Base-by-base conservation (phyloP, 2,797 vertebrate species). In the Trachurus trachurus region DNA sequence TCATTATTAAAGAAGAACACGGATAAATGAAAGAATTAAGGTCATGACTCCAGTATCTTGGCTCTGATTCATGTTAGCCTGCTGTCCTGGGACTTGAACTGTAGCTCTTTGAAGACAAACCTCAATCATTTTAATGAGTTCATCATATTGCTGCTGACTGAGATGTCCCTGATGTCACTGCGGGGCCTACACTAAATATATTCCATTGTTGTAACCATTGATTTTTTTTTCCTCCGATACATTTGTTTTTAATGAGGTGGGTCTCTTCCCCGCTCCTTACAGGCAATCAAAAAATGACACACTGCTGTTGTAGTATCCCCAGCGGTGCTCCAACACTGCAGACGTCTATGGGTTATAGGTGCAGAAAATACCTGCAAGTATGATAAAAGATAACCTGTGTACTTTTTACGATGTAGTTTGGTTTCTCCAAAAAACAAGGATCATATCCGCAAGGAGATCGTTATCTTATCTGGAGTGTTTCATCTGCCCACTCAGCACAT, bases 101-200 rank as follows among this genome's bases (percentile, higher is more conserved):
- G 87, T 76, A 49, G 77, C 76, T 83, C 88, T 88, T 91, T 89
- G 86, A 90, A 90, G 89, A 88, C 82, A 82, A 71, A 69, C 90
- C 84, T 94, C 89, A 92, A 91, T 93, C 91, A 93, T 86, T 87
- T 90, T 92, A 93, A 94, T 91, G 89, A 92, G 79, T 88, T 88
- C 86, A 89, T 88, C 87, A 82, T 86, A 83, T 84, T 58, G 64
- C 79, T 74, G 78, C 83, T 88, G 87, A 89, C 87, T 64, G 83
- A 90, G 80, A 90, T 72, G 76, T 86, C 83, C 86, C 83, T 78
- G 80, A 86, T 90, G 88, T 88, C 88, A 91, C 83, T 87, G 64
- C 71, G 40, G 66, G 72, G 83, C 87, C 86, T 76, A 21, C 76
- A 60, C 71, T 76, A 79, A 88, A 92, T 88, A 82, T 87, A 91